Evolutionary conservation across 1,140 invertebrate genomes (phyloP).

Genomic region (Maconellicoccus hirsutus): DNA sequence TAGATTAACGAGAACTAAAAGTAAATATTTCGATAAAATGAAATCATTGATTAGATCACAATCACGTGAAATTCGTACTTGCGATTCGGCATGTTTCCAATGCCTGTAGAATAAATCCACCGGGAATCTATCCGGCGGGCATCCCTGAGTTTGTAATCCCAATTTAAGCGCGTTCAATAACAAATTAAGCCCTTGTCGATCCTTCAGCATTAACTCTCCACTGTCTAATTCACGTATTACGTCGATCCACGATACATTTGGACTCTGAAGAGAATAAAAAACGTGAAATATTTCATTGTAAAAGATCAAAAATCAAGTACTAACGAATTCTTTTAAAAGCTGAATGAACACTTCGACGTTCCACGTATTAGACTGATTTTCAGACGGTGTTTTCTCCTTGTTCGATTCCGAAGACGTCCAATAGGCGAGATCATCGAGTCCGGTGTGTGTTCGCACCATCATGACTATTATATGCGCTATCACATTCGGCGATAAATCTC

Average conservation of each 20-base stretch:
- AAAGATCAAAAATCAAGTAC: constrained; percentile 30
- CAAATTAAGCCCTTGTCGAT: constrained; percentile 67
- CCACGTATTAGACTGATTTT: constrained; percentile 51
- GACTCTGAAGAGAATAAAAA: constrained; percentile 37
- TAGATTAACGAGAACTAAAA: constrained; percentile 68
- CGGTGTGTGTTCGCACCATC: constrained; percentile 72
- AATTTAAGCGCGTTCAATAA: constrained; percentile 62
- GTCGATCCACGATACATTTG: constrained; percentile 81
- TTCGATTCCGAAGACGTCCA: constrained; percentile 26
- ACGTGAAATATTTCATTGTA: constrained; percentile 3
- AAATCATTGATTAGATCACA: background rate
- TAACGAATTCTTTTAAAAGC: constrained; percentile 72
- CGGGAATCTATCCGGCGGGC: constrained; percentile 64
- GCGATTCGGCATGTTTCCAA: constrained; percentile 87
- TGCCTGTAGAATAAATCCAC: constrained; percentile 76
- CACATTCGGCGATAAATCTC: constrained; percentile 62
- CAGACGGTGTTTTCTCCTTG: constrained; percentile 25
- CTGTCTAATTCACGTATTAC: constrained; percentile 84
- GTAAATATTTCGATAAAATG: background rate
- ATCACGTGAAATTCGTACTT: constrained; percentile 36
- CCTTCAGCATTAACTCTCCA: constrained; percentile 74
- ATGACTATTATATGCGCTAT: constrained; percentile 72
- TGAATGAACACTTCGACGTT: constrained; percentile 88
- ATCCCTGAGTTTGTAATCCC: constrained; percentile 61
- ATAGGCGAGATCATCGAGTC: constrained; percentile 47